These are phyloP conservation scores for Saguinus imperator DNA, from an alignment of 2,113 vertebrate genomes.

Conservation along the genomic window DNA sequence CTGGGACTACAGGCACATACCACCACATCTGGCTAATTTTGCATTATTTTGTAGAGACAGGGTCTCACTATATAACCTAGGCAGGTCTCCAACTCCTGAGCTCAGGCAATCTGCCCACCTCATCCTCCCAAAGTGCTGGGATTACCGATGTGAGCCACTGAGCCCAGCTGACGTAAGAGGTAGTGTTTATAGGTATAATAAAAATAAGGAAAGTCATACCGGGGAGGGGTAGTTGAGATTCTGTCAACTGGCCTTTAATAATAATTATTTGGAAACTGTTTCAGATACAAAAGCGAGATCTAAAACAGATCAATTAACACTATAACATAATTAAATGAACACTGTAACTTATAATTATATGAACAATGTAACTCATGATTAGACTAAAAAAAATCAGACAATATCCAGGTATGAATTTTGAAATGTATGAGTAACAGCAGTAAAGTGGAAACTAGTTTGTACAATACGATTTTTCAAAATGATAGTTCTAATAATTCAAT, in stretches of 20 bases:
- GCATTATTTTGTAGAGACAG: too few species aligned
- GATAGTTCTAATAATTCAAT: constrained; percentile 36
- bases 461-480: constrained; percentile 53
- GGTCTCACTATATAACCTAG: too few species aligned
- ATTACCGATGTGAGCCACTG: too few species aligned
- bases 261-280: neutral
- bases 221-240: neutral
- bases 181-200: neutral
- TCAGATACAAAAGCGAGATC: neutral
- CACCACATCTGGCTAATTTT: too few species aligned
- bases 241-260: neutral
- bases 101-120: too few species aligned
- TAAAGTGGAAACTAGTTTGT: neutral
- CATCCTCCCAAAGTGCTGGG: too few species aligned
- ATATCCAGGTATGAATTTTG: neutral
- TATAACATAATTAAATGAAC: too few species aligned
- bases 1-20: too few species aligned
- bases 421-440: neutral
- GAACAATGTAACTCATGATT: neutral
- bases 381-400: neutral
- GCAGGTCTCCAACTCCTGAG: too few species aligned
- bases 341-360: neutral
- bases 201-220: neutral
- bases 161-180: neutral
- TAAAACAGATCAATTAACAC: neutral